Evolutionary conservation across 2,888 invertebrate species (phyloP).

Genomic region (Fragum fragum): DNA sequence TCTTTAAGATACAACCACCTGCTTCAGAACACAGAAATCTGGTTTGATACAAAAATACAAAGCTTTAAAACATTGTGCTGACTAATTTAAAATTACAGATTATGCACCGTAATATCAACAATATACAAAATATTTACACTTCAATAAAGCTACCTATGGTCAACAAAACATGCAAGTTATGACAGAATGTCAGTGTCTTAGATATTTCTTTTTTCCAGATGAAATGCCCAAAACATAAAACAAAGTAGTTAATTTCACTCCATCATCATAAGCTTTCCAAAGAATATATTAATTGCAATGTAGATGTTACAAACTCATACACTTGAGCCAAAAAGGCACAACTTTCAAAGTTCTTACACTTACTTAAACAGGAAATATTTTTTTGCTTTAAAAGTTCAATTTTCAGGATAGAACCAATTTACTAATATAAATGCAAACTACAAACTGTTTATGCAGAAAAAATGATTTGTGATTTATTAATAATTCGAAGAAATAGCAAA

Average conservation of each 20-base stretch:
- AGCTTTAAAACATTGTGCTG: conserved; percentile 2
- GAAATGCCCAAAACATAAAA: too few species aligned
- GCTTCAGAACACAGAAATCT: background rate
- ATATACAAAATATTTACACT: conserved; percentile 23
- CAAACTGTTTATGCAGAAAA: background rate
- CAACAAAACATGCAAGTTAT: conserved; percentile 6
- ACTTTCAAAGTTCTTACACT: too few species aligned
- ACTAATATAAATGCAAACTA: background rate
- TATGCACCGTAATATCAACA: conserved; percentile 31
- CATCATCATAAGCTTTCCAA: too few species aligned
- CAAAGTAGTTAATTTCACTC: too few species aligned
- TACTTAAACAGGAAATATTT: too few species aligned
- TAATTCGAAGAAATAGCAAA: background rate
- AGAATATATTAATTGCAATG: too few species aligned
- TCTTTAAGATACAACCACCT: background rate
- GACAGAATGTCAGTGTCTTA: too few species aligned
- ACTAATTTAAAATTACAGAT: conserved; percentile 3
- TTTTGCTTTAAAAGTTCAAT: too few species aligned
- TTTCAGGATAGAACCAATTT: too few species aligned
- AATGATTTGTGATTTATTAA: background rate
- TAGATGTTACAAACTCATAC: too few species aligned
- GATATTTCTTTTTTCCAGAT: too few species aligned
- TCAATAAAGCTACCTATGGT: conserved; percentile 13
- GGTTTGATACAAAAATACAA: conserved; percentile 1
- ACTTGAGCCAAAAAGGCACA: too few species aligned